Conservation (phyloP, 1,140 invertebrate genomes). For the Brachionus rubens region DNA sequence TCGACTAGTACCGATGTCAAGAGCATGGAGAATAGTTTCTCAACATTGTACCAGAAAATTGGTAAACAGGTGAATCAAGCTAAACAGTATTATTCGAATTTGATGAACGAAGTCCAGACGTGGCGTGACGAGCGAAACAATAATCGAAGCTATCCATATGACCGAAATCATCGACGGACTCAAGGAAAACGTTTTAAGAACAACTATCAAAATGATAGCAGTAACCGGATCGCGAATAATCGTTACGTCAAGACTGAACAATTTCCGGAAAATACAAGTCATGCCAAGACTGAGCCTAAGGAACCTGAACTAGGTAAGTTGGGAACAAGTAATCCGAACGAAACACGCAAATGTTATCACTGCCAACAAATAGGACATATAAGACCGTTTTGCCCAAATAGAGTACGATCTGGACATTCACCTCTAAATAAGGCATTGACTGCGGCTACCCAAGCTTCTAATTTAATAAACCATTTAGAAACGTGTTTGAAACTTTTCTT, state of each 20-base stretch:
- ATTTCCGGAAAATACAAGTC: background rate
- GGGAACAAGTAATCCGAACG: no score
- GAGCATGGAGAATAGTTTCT: no score
- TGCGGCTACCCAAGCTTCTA: background rate
- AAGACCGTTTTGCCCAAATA: background rate
- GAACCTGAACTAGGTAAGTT: background rate
- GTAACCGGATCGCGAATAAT: background rate
- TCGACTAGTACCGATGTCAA: no score
- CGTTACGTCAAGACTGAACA: background rate
- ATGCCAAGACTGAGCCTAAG: background rate
- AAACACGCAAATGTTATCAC: conserved; percentile 1
- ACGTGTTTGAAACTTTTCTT: conserved; percentile 3
- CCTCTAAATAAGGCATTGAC: no score
- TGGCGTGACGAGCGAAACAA: background rate
- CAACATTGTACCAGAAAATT: background rate
- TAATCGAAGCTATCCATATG: background rate
- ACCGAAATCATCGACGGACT: background rate
- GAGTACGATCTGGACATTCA: background rate
- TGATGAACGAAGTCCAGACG: background rate
- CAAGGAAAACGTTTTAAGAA: no score
- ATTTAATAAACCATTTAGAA: conserved; percentile 24
- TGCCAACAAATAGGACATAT: conserved; percentile 4
- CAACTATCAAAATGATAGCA: background rate
- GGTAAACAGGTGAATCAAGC: background rate
- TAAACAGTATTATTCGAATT: conserved; percentile 1